These are phyloP conservation scores for Drosophila repletoides DNA, from an alignment of 1,140 invertebrate genomes.

Conservation along the genomic window DNA sequence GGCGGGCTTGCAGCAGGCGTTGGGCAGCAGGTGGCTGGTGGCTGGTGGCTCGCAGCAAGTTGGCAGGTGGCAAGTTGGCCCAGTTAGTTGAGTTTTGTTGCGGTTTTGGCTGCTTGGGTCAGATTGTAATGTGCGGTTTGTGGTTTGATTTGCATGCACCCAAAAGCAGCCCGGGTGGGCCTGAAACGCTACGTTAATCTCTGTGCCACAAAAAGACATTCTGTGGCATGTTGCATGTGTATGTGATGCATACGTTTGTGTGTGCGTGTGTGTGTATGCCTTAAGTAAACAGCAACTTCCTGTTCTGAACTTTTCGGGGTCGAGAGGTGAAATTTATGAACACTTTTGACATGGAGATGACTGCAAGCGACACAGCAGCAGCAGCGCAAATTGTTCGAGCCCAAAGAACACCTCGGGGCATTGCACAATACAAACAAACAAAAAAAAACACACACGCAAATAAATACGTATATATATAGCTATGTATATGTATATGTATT, in stretches of 20 bases:
- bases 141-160: constrained; percentile 62
- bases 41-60: constrained; percentile 6
- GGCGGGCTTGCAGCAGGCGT: constrained; percentile 22
- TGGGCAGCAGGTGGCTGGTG: constrained; percentile 8
- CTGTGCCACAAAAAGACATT: constrained; percentile 38
- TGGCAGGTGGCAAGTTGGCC: constrained; percentile 44
- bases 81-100: constrained; percentile 54
- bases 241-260: constrained; percentile 8
- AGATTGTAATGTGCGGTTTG: constrained; percentile 64
- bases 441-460: constrained; percentile 18
- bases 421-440: constrained; percentile 45
- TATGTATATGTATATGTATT: constrained; percentile 41
- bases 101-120: constrained; percentile 57
- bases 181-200: background rate
- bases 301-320: constrained; percentile 60
- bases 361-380: constrained; percentile 14
- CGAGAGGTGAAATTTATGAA: constrained; percentile 65
- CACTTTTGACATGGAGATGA: constrained; percentile 63
- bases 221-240: constrained; percentile 6
- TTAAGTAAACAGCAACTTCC: constrained; percentile 77
- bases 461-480: constrained; percentile 10
- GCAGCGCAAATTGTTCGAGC: constrained; percentile 35
- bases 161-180: constrained; percentile 45
- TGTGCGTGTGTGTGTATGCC: constrained; percentile 11
- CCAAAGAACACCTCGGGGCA: constrained; percentile 57